Evolutionary conservation across 2,888 invertebrate species (phyloP), one percentile per base, ranked within the genome.

Genomic region (Diogma glabrata): DNA sequence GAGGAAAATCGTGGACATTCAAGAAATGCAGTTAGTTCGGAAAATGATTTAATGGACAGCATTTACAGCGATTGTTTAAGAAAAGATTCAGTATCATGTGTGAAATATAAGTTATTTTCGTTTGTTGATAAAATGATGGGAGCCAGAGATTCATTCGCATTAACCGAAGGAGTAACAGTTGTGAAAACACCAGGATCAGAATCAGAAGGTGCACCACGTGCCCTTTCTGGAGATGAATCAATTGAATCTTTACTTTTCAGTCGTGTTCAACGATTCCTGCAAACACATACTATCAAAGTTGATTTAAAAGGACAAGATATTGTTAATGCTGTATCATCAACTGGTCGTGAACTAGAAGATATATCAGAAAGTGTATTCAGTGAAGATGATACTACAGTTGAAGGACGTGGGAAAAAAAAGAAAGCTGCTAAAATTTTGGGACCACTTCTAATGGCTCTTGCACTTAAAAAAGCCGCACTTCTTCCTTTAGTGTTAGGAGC

Each of bases 241-340:
- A 71, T 84, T 53, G 83, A 83, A 61, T 74, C 79, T 10, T 65
- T 82, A 60, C 69, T 84, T 52, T 69, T 80, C 59, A 77, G 76
- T 58, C 79, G 87, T 58, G 72, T 89, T 57, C 81, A 84, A 62
- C 77, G 78, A 54, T 90, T 88, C 73, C 72, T 90, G 54, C 81
- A 82, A 63, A 79, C 85, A 1, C 89, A 89, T 72, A 83, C 87
- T 20, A 75, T 90, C 59, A 84, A 87, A 66, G 81, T 90, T 47
- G 87, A 90, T 69, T 74, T 90, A 55, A 88, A 88, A 70, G 89
- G 89, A 54, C 79, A 82, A 59, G 89, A 90, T 63, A 84, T 90
- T 52, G 77, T 88, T 10, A 84, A 83, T 60, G 84, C 86, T 19
- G 84, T 89, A 51, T 79, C 83, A 57, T 82, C 84, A 51, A 84